Percentiles rank a stretch among this genome's conserved stretches.
These are phyloP conservation scores for Sarotherodon lohbergeri DNA, from an alignment of 2,113 vertebrate species.

Conservation along the genomic window DNA sequence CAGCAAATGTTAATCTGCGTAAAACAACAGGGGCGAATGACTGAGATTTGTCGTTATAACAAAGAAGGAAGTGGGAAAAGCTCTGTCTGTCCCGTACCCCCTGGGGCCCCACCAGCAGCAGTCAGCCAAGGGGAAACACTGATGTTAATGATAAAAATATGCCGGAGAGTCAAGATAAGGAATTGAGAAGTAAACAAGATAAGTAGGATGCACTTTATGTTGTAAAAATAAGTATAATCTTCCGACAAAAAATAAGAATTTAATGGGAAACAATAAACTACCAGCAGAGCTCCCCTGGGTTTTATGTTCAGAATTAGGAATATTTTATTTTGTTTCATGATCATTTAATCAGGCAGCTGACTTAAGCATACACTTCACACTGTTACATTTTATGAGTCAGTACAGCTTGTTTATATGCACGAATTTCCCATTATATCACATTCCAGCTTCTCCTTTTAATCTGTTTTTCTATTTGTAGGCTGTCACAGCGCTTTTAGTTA, in stretches of 20 bases:
- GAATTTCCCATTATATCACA: background rate
- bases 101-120: background rate
- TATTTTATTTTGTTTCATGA: background rate
- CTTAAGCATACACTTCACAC: background rate
- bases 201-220: background rate
- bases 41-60: background rate
- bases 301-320: background rate
- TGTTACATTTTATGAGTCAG: background rate
- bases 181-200: background rate
- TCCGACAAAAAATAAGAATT: background rate
- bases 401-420: background rate
- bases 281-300: background rate
- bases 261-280: conserved; percentile 19
- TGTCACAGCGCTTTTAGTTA: background rate
- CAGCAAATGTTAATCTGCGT: background rate
- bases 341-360: background rate
- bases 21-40: background rate
- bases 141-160: background rate
- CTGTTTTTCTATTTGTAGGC: background rate
- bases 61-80: background rate
- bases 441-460: background rate
- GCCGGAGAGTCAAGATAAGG: background rate
- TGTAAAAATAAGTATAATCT: conserved; percentile 10
- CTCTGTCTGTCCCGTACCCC: background rate
- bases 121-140: background rate